Base-by-base conservation (phyloP, 2,888 invertebrate species). In the Drosophila setosimentum region DNA sequence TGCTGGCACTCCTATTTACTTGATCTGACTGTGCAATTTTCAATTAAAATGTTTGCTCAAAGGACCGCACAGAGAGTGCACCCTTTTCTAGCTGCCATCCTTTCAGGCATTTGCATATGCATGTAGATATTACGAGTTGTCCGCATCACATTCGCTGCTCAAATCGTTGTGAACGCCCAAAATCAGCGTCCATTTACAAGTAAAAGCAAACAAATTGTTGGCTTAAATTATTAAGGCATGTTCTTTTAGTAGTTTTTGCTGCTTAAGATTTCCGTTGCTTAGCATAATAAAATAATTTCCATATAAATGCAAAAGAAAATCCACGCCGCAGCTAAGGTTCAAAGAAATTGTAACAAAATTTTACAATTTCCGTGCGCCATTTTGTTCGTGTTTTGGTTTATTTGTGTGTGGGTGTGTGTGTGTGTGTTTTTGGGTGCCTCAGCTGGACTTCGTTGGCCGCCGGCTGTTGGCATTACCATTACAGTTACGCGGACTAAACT, bases 21-120 rank as follows among this genome's bases (percentile, higher is more conserved):
- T 76, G 54, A 70, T 67, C 73, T 71, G 81, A 64, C 77, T 74
- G 72, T 75, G 74, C 79, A 80, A 81, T 88, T 88, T 86, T 83
- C 86, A 89, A 89, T 87, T 87, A 87, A 87, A 89, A 87, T 87
- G 76, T 81, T 89, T 84, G 73, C 79, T 68, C 75, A 69, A 73
- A 73, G 58, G 59, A 60, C 51, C 40, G 21, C 18, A n/a, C 35
- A 35, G 37, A 54, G 48, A 48, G 42, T 67, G 59, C 62, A 61
- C 63, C 48, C 29, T 42, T 66, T 72, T 60, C 67, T 60, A 66
- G 54, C 54, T 50, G 29, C 27, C 58, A 48, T 54, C 53, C 16
- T 40, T 61, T 35, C 45, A 33, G 42, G 50, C 61, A 73, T 73
- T 67, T 67, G 58, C 73, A 73, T 73, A 45, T 55, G 68, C 32